phyloP scores from a whole-genome alignment of 2,888 invertebrate species.

The Drosophila limbata region DNA sequence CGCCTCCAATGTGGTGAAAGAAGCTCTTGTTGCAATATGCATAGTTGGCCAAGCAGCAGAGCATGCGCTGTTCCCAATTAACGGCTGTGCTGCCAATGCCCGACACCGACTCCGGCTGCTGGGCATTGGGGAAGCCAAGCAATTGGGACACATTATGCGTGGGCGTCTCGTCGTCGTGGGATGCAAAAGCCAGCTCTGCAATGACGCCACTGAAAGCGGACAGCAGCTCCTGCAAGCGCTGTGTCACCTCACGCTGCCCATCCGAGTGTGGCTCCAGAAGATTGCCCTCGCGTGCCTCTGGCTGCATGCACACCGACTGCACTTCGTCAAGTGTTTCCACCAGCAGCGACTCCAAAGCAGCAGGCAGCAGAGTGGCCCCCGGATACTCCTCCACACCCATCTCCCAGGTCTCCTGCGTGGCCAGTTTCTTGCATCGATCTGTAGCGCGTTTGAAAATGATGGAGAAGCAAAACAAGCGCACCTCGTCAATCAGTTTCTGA shows the following conservation, averaged over 20 bases:
- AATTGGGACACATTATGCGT: conserved; percentile 88
- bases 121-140: conserved; percentile 87
- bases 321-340: conserved; percentile 90
- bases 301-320: conserved; percentile 90
- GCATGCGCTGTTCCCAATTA: conserved; percentile 92
- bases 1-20: conserved; percentile 89
- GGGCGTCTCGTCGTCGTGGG: conserved; percentile 87
- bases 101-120: conserved; percentile 75
- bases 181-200: conserved; percentile 90
- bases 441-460: conserved; percentile 94
- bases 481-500: conserved; percentile 93
- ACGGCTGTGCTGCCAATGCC: conserved; percentile 81
- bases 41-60: conserved; percentile 95
- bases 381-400: conserved; percentile 94
- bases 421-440: conserved; percentile 90
- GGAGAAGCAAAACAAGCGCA: conserved; percentile 94
- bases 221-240: conserved; percentile 87
- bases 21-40: conserved; percentile 92
- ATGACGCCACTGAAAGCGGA: conserved; percentile 89
- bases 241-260: conserved; percentile 85
- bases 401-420: conserved; percentile 93
- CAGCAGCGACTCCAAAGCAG: conserved; percentile 90
- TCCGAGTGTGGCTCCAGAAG: conserved; percentile 85
- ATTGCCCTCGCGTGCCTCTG: conserved; percentile 87
- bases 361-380: conserved; percentile 92